Evolutionary conservation across 1,140 invertebrate species (phyloP), one percentile per base, ranked within the genome.

Genomic region (Samia ricini): DNA sequence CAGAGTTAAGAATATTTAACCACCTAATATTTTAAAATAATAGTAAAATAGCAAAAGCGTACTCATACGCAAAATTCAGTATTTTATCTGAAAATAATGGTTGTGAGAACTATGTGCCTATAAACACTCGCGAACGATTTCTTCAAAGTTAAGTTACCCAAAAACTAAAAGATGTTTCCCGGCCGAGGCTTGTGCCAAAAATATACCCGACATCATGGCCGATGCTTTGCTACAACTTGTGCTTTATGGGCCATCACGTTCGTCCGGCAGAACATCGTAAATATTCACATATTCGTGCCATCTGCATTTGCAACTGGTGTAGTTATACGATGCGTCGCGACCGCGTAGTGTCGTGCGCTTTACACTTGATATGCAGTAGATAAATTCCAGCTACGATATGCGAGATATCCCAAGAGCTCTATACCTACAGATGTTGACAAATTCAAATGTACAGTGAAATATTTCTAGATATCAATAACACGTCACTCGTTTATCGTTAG

Each of bases 201-300:
- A 87, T 85, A 87, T 70, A 67, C 72, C 74, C 85, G 79, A 81
- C 82, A 79, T 81, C 82, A 83, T 70, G 74, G 74, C 67, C 51
- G 61, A 68, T 71, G 71, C 69, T 76, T 54, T 74, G 81, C 75
- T 72, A 77, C 73, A 76, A 71, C 76, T 74, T 69, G 63, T 65
- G 77, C 74, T 88, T 87, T 87, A 89, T 86, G 86, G 75, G 64
- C 79, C 84, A 81, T 86, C 77, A 74, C 79, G 70, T 59, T 70
- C 79, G 76, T 79, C 83, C 79, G 82, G 81, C 72, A 65, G 67
- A 67, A 67, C 60, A 68, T 81, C 82, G 76, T 85, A 84, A 86
- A 89, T 81, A 81, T 70, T 63, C 61, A 68, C 54, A 56, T 49
- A 64, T 49, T 49, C n/a, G 62, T 67, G 55, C 62, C 81, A 84